phyloP scores from a whole-genome alignment of 2,888 invertebrate genomes.

The Caenorhabditis becei region DNA sequence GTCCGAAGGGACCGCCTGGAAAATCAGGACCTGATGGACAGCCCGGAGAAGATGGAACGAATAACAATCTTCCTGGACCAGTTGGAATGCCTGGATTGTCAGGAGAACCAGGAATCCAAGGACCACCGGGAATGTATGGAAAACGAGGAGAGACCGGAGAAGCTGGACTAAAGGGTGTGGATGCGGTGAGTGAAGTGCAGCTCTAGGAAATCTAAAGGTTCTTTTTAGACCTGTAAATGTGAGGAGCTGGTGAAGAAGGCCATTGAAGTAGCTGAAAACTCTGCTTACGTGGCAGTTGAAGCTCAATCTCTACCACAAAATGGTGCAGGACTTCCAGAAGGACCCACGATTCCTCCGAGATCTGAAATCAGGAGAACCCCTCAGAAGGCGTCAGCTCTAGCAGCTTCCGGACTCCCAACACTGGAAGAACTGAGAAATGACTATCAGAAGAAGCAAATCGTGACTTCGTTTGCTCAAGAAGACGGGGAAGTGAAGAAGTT shows the following conservation, averaged over 20 bases:
- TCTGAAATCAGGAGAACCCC: constrained; percentile 42
- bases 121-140: constrained; percentile 26
- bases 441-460: constrained; percentile 20
- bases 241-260: constrained; percentile 46
- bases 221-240: constrained; percentile 45
- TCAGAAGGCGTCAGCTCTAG: constrained; percentile 30
- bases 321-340: background rate
- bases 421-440: constrained; percentile 38
- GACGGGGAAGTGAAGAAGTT: constrained; percentile 36
- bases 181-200: constrained; percentile 3
- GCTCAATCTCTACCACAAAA: constrained; percentile 8
- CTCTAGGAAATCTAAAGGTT: background rate
- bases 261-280: constrained; percentile 45
- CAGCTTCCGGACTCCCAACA: constrained; percentile 22
- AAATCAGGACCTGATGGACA: constrained; percentile 53
- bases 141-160: constrained; percentile 48
- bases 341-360: constrained; percentile 1
- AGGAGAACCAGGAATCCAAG: constrained; percentile 33
- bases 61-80: constrained; percentile 46
- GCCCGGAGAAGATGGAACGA: constrained; percentile 57
- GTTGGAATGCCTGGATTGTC: constrained; percentile 29
- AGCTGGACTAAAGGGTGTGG: constrained; percentile 18
- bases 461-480: constrained; percentile 26
- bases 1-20: constrained; percentile 53
- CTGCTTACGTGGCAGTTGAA: constrained; percentile 47